Evolutionary conservation across 2,888 invertebrate species (phyloP).

Genomic region (Rhagonycha fulva): DNA sequence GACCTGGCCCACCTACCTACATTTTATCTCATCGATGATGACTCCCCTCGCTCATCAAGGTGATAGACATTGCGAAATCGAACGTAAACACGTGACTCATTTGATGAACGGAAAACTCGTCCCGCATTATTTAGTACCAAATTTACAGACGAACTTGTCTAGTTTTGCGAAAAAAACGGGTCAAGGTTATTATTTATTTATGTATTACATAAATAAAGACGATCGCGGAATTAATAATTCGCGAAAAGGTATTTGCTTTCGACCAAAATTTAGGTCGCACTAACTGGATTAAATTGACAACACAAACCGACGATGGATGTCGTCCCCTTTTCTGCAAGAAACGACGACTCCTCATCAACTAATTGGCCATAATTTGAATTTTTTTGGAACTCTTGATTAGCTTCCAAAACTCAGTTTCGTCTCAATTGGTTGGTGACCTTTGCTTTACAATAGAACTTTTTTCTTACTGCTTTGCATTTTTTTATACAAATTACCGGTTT

Average conservation of each 20-base stretch:
- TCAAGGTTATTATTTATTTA: constrained; percentile 14
- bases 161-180: constrained; percentile 13
- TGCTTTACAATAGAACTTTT: not conserved
- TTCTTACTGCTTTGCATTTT: not conserved
- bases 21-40: not conserved
- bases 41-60: not conserved
- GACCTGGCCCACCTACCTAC: not conserved
- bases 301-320: not conserved
- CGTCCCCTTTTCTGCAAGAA: not conserved
- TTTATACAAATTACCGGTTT: not conserved
- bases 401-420: not conserved
- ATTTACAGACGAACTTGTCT: constrained; percentile 8
- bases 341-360: not conserved
- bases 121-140: not conserved
- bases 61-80: constrained; percentile 6
- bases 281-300: not conserved
- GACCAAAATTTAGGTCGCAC: not conserved
- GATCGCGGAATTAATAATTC: constrained; percentile 1
- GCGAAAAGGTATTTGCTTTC: not conserved
- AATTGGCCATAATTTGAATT: not conserved
- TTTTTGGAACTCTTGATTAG: not conserved
- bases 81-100: constrained; percentile 19
- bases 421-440: not conserved
- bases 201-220: constrained; percentile 1
- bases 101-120: constrained; percentile 5